Evolutionary conservation across 35 echinoderm and acorn worm genomes (phyloP).

Genomic region (Eucidaris tribuloides): DNA sequence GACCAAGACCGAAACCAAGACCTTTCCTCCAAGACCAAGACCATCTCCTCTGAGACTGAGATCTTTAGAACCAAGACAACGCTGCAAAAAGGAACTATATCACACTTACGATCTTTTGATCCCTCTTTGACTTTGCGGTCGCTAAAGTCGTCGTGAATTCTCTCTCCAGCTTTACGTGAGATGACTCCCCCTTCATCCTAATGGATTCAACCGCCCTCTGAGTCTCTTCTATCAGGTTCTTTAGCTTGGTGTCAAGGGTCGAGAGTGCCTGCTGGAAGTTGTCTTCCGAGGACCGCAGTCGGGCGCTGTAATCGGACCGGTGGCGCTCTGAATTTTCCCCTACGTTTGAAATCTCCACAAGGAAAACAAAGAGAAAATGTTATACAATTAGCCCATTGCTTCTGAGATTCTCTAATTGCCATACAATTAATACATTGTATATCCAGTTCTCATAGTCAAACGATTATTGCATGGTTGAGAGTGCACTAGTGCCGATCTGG

Average conservation of each 20-base stretch:
- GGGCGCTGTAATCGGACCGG: neutral
- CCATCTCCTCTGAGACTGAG: too few species aligned
- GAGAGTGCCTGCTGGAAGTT: slow-evolving; percentile 4
- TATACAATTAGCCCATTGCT: too few species aligned
- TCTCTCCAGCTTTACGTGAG: slow-evolving; percentile 2
- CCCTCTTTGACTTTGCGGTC: neutral
- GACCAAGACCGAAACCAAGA: too few species aligned
- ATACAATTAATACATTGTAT: too few species aligned
- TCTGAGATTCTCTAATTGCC: too few species aligned
- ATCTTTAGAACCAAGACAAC: too few species aligned
- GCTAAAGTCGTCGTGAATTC: neutral
- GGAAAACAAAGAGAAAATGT: neutral
- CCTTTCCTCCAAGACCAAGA: too few species aligned
- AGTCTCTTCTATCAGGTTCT: slow-evolving; percentile 10
- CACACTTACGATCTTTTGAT: neutral
- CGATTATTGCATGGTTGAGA: too few species aligned
- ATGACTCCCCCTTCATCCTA: neutral
- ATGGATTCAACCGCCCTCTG: neutral
- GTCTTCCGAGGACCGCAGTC: neutral
- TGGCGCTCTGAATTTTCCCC: neutral
- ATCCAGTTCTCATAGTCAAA: too few species aligned
- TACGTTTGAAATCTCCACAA: neutral
- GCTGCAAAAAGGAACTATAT: too few species aligned
- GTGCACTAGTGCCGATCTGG: too few species aligned
- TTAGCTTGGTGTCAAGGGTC: neutral